Base-by-base conservation (phyloP, 2,113 vertebrate species). In the Channa maculata region DNA sequence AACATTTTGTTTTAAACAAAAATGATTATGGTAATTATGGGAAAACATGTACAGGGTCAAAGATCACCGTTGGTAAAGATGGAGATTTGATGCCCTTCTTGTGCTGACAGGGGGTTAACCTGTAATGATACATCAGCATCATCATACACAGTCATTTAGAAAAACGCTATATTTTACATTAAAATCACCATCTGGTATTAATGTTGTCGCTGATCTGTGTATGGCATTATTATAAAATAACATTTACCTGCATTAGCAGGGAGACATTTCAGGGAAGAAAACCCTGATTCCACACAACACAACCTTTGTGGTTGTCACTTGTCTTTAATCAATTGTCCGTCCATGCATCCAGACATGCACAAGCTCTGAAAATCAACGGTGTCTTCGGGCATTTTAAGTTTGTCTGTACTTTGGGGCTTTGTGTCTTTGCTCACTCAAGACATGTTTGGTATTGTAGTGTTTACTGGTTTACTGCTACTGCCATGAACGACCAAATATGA, bases 301-400 rank as follows among this genome's bases (percentile, higher is more conserved):
- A 80, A 82, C 78, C 78, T 84, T 79, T 82, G 36, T 58, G 43
- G 37, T 24, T 88, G 83, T 86, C 82, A 70, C 78, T 84, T 70
- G 68, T 65, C 81, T 51, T 82, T 70, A 62, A 49, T 84, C 75
- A 79, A 6, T 5, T 58, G 36, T 46, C 66, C 11, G 54, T 76
- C 46, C 37, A 62, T 71, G 54, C 24, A 45, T 41, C 51, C 12
- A 2, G 75, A 84, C 85, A 64, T 50, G 51, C 34, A 55, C 58
- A 60, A 33, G 59, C 62, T 58, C 64, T 63, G 60, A 72, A 77
- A 71, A 65, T 13, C 77, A 66, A 45, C 68, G 6, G 36, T 79
- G 71, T 82, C 83, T 77, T 2, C n/a, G 43, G 75, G 78, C 69
- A 55, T 59, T 63, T 6, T 8, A 41, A 50, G 38, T 50, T 49